Evolutionary conservation across 2,888 invertebrate genomes (phyloP), one percentile per base, ranked within the genome.

Genomic region (Heliconius hortense): DNA sequence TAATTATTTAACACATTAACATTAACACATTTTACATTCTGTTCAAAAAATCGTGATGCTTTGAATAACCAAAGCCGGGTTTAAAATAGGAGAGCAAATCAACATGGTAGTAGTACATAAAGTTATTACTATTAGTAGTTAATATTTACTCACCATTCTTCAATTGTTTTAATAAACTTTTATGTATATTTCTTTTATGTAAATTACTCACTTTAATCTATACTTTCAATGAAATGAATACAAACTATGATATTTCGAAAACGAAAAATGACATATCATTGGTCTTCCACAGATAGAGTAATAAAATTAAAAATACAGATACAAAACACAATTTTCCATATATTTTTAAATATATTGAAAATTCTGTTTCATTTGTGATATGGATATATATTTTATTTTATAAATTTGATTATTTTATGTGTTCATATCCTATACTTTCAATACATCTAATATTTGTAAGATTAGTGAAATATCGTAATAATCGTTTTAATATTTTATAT

Each of bases 201-300:
- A n/a, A 31, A 56, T 69, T 15, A 2, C 7, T 43, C 21, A 21
- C 11, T 24, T 15, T 2, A 56, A 69, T 69, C 24, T 39, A 24
- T 26, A 43, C 2, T 10, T 39, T 66, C 66, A 66, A 66, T 66
- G 39, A 66, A 66, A 66, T 66, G 66, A 66, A 43, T 66, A 66
- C 66, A 66, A 66, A 39, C 66, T 69, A 56, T 69, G 69, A 69
- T 69, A 69, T 63, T 56, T 69, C 68, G 80, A 86, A 87, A 87
- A 82, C 86, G 86, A 89, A 92, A 90, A 91, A 86, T 90, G 91
- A 92, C 92, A 90, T 91, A 90, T 93, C 92, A 93, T 92, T 74
- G 75, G 73, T 68, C 62, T 80, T 72, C 13, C 64, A 72, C 75
- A 75, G 75, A 75, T 72, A 59, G 43, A 35, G 18, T 53, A 21